phyloP scores from a whole-genome alignment of 2,113 vertebrate species.

The Osmerus eperlanus region DNA sequence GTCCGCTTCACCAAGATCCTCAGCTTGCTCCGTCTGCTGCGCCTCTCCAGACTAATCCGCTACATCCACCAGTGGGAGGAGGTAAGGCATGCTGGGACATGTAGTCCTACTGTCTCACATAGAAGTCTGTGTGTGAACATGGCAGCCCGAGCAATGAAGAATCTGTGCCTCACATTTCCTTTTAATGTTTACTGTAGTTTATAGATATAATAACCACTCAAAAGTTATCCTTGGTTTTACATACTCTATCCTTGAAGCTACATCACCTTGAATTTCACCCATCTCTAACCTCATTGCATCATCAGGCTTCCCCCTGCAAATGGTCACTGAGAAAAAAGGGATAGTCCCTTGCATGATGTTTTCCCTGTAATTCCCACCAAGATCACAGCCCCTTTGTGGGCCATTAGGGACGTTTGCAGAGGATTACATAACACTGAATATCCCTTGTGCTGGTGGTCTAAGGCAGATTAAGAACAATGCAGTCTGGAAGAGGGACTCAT shows the following conservation, averaged over 20 bases:
- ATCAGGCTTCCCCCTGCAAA: too few relatives aligned
- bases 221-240: too few relatives aligned
- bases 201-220: too few relatives aligned
- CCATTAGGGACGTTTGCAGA: constrained; percentile 49
- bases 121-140: too few relatives aligned
- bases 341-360: constrained; percentile 16
- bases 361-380: constrained; percentile 34
- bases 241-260: too few relatives aligned
- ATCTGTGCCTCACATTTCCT: too few relatives aligned
- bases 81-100: constrained; percentile 69
- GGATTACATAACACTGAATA: constrained; percentile 43
- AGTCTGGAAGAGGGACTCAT: constrained; percentile 30
- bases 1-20: constrained; percentile 99
- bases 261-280: too few relatives aligned
- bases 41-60: constrained; percentile 94
- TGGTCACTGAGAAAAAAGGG: background rate
- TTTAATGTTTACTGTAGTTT: too few relatives aligned
- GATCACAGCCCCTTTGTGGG: constrained; percentile 28
- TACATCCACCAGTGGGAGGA: constrained; percentile 99
- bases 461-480: constrained; percentile 58
- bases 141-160: too few relatives aligned
- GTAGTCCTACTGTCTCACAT: too few relatives aligned
- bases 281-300: too few relatives aligned
- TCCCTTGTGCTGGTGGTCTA: constrained; percentile 32
- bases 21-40: constrained; percentile 88